Evolutionary conservation across 2,797 vertebrate species (phyloP), one percentile per base, ranked within the genome.

Genomic region (Lepilemur septentrionalis): DNA sequence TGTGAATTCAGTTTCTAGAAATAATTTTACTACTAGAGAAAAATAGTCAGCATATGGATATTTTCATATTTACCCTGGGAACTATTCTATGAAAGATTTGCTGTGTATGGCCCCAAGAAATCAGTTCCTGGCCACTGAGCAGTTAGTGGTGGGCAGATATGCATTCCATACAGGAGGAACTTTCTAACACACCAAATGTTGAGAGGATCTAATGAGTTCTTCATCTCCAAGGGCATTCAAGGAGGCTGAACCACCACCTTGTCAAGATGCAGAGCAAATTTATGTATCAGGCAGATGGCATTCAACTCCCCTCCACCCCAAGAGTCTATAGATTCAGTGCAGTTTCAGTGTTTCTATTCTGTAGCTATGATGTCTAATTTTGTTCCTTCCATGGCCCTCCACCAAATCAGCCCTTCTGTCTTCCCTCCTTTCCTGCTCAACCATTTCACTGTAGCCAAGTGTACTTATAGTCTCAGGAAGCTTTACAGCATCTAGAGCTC

Each of bases 331-430:
- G 97, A 88, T 82, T 95, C 81, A 8, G 41, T 38, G 65, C 78
- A 55, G 84, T 94, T 87, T 87, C 97, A 69, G 48, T 38, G 67
- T 55, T 95, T 95, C 96, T 95, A 79, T 97, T 95, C 94, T 89
- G 48, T 61, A 93, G 89, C 84, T 78, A 81, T 82, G 84, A 76
- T 91, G 88, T 96, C 97, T 97, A 97, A 97, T 94, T 97, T 97
- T 97, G 94, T 79, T 97, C 93, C 46, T 79, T 89, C 75, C 88
- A 65, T 94, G 93, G 97, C 94, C 85, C 88, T 95, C 96, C 94
- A 97, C 97, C 97, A 97, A 94, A 95, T 85, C 89, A 97, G 91
- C 91, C 94, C 93, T 95, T 97, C 95, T 96, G 95, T 96, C 88
- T 96, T 90, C 72, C 83, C 76, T 96, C 63, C 91, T 97, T 92